Evolutionary conservation across 2,888 invertebrate genomes (phyloP), one percentile per base, ranked within the genome.

Genomic region (Ochlodes sylvanus): DNA sequence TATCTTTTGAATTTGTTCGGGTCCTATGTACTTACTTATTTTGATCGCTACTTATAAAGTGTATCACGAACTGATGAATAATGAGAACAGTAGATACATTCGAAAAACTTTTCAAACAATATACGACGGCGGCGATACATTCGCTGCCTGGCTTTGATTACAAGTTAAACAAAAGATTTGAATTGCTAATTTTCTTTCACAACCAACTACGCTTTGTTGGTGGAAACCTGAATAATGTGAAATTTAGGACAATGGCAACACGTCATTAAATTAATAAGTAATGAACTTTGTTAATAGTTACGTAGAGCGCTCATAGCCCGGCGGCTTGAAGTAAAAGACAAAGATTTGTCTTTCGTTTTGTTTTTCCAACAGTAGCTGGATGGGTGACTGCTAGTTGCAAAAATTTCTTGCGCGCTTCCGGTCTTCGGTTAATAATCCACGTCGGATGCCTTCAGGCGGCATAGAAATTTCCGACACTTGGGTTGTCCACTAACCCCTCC

Each of bases 111-210:
- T 64, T 52, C 64, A 52, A 21, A 58, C 54, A 63, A 55, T 63
- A 55, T 63, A 65, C 65, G 41, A 27, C 44, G 44, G 42, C 27
- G 27, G 57, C 58, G 50, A 65, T 65, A 57, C 58, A 52, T 58
- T 47, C 19, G 47, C 63, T 38, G 58, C n/a, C 47, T 21, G 57
- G 47, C 41, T 65, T 65, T 65, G 58, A 65, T 65, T 65, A 65
- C 50, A 41, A 52, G 58, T 41, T 58, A 41, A 65, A 58, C 65
- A 65, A 65, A 65, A 65, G 50, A 50, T 65, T 65, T 38, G 65
- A 65, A 65, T 58, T 65, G 65, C 52, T 58, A 65, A 65, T 65
- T 57, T 65, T 58, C 47, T 65, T 65, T 50, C 21, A 15, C 56
- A 34, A 47, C 34, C 19, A 65, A 58, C 38, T 58, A 50, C 50